Conservation (phyloP, 2,888 invertebrate species). For the Aphodius sticticus region DNA sequence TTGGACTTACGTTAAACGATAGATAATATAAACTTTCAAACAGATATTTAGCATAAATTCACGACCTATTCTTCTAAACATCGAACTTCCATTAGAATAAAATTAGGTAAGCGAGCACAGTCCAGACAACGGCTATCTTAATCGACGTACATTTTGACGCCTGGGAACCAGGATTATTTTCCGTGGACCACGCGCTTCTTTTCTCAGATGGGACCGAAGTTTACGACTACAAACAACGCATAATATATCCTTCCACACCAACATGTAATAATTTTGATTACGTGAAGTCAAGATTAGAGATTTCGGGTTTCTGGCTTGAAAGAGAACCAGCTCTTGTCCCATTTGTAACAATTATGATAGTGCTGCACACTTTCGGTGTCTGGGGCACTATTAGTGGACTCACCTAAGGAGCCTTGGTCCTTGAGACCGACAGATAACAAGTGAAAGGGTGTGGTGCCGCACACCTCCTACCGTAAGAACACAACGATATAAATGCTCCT, state of each 20-base stretch:
- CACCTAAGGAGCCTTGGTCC: neutral
- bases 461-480: neutral
- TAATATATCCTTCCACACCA: neutral
- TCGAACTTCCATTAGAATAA: neutral
- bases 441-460: constrained; percentile 16
- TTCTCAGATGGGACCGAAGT: neutral
- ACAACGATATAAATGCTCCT: constrained; percentile 8
- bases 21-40: neutral
- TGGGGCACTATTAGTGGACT: neutral
- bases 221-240: neutral
- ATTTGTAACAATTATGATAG: constrained; percentile 24
- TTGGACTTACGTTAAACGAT: no score
- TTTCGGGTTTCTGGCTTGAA: neutral
- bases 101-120: neutral
- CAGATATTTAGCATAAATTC: neutral
- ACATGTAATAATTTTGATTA: neutral
- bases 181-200: neutral
- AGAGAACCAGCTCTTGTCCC: neutral
- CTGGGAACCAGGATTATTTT: neutral
- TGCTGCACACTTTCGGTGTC: constrained; percentile 7
- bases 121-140: neutral
- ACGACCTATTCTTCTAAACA: neutral
- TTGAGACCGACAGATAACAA: neutral
- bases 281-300: neutral
- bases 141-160: neutral